Percentiles rank a stretch among this genome's conserved stretches.
Conservation (phyloP, 2,888 invertebrate genomes). For the Parasteatoda lunata region DNA sequence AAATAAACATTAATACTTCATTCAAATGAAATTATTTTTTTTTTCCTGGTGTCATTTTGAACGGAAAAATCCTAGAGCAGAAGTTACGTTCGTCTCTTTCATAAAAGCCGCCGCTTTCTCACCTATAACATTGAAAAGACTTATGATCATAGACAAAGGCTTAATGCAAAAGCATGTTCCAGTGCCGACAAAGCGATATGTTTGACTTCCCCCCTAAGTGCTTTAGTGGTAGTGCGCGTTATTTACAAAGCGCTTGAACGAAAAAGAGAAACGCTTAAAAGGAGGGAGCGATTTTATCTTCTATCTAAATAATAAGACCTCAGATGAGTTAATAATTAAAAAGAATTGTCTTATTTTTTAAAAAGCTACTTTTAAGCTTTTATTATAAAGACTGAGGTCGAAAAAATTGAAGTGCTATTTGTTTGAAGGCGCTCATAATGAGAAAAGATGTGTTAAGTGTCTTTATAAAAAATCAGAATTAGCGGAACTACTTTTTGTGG, state of each 20-base stretch:
- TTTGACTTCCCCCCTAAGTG: constrained; percentile 52
- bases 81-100: neutral
- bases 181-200: constrained; percentile 20
- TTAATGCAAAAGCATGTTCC: constrained; percentile 14
- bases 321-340: constrained; percentile 50
- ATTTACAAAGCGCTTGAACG: constrained; percentile 25
- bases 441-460: constrained; percentile 36
- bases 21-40: too few species aligned
- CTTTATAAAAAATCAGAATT: constrained; percentile 20
- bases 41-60: too few species aligned
- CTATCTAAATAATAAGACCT: constrained; percentile 33
- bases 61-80: too few species aligned
- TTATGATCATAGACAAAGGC: constrained; percentile 38
- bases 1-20: too few species aligned
- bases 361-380: constrained; percentile 28
- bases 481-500: neutral
- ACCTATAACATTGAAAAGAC: neutral
- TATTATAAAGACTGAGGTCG: constrained; percentile 23
- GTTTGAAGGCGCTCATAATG: constrained; percentile 32
- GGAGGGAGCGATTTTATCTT: constrained; percentile 40
- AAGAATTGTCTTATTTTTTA: constrained; percentile 42
- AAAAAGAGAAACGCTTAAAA: constrained; percentile 21
- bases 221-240: constrained; percentile 3
- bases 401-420: constrained; percentile 47
- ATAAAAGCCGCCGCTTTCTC: neutral